Base-by-base conservation (phyloP, 2,113 vertebrate species). In the Budorcas taxicolor region DNA sequence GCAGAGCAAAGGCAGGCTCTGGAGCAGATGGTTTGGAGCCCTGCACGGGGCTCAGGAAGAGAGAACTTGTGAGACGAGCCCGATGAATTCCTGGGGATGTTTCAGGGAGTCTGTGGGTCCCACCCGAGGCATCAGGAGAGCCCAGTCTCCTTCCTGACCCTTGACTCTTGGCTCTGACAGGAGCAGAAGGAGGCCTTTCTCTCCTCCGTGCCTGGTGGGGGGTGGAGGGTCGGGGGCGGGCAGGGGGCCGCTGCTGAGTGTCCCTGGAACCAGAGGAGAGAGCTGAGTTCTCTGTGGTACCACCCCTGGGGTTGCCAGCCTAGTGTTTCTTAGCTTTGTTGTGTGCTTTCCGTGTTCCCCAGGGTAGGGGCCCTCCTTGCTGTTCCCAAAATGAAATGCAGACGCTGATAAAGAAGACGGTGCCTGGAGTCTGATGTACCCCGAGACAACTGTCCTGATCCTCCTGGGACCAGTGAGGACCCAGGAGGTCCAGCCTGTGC, bases 311-410 rank as follows among this genome's bases (percentile, higher is more conserved):
- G 60, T 7, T 4, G 3, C 17, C 47, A 55, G 67, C 33, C 50
- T 9, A 16, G 7, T 31, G 53, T 14, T 47, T 23, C 33, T 47
- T 3, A 29, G 58, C 40, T 83, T 52, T 21, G 2, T 40, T 62
- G 27, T 58, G 23, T 33, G 23, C 4, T 55, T 71, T 45, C 6
- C 19, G 0, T 0, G 9, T 81, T 60, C 76, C 53, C 60, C n/a
- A 3, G 6, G 45, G n/a, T 52, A 33, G 31, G 47, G 53, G 33
- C 6, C 5, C 52, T 60, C 14, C 0, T 0, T 31, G 27, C 81
- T 88, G 21, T 87, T 92, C 86, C 45, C 78, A 50, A 53, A 3
- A 4, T 64, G 82, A 78, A 81, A 53, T 7, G 67, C 52, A 93
- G 36, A 81, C 23, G 17, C 36, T 36, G 50, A 88, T 87, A 67